Percentiles rank a stretch among this genome's conserved stretches.
phyloP scores from a whole-genome alignment of 2,113 vertebrate species.

The Theropithecus gelada region DNA sequence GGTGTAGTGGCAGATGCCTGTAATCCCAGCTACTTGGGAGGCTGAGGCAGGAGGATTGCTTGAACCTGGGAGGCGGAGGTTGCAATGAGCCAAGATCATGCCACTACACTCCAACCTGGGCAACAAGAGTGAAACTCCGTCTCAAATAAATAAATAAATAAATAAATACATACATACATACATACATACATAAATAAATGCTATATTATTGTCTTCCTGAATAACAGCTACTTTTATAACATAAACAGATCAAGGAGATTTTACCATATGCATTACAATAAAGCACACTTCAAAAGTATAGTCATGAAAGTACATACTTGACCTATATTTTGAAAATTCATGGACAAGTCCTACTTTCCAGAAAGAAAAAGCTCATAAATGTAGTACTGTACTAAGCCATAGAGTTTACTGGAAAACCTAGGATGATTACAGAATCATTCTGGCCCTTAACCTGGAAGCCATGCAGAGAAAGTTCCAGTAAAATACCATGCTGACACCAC shows the following conservation, averaged over 20 bases:
- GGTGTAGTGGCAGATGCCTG: no score
- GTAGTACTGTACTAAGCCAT: neutral
- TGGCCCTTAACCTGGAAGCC: neutral
- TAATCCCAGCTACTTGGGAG: no score
- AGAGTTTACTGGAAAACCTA: constrained; percentile 32
- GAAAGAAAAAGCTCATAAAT: constrained; percentile 10
- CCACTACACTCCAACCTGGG: no score
- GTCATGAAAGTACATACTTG: constrained; percentile 13
- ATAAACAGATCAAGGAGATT: constrained; percentile 22
- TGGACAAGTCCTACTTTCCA: constrained; percentile 14
- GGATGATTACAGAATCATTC: neutral
- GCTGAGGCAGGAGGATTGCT: no score
- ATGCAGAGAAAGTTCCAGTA: constrained; percentile 10
- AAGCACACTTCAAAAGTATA: constrained; percentile 15
- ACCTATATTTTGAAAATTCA: constrained; percentile 11
- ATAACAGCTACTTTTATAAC: neutral
- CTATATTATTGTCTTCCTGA: neutral
- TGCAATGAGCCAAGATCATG: no score
- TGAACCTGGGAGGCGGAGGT: no score
- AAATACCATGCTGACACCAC: neutral
- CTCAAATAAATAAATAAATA: no score
- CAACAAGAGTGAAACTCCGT: no score
- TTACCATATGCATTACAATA: neutral
- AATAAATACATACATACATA: no score
- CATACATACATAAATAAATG: no score